phyloP scores from a whole-genome alignment of 2,888 invertebrate genomes.

The Hypolimnas misippus region DNA sequence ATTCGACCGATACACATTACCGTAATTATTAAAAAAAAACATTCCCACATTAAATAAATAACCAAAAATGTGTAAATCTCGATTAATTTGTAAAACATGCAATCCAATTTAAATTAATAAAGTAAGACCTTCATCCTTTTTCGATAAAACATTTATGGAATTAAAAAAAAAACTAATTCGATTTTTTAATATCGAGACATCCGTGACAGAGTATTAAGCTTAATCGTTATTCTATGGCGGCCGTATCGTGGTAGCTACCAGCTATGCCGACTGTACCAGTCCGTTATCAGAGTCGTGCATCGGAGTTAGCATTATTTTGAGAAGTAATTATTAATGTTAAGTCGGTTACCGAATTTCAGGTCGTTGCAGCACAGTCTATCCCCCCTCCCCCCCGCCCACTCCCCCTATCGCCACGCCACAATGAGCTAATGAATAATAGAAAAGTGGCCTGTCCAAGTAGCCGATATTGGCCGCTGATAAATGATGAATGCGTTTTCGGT shows the following conservation, averaged over 20 bases:
- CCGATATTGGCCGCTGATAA: constrained; percentile 72
- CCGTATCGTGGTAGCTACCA: constrained; percentile 46
- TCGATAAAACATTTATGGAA: not conserved
- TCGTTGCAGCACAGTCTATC: constrained; percentile 63
- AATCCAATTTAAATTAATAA: not conserved
- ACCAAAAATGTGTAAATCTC: not conserved
- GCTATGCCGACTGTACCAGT: constrained; percentile 54
- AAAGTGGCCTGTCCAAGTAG: constrained; percentile 76
- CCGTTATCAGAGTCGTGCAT: constrained; percentile 78
- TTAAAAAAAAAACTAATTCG: not conserved
- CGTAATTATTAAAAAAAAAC: too few species aligned
- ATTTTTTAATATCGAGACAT: not conserved
- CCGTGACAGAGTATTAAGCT: constrained; percentile 4
- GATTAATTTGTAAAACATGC: not conserved
- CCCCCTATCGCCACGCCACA: constrained; percentile 54
- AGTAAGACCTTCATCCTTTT: not conserved
- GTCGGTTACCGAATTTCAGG: constrained; percentile 81
- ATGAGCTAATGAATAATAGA: constrained; percentile 80
- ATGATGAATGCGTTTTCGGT: constrained; percentile 75
- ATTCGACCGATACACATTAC: not conserved
- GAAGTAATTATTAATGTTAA: constrained; percentile 83
- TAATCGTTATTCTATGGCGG: constrained; percentile 40
- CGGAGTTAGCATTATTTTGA: constrained; percentile 81
- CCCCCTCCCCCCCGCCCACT: constrained; percentile 34
- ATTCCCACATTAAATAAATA: not conserved